phyloP scores from a whole-genome alignment of 1,140 invertebrate genomes.

The Cephus cinctus region DNA sequence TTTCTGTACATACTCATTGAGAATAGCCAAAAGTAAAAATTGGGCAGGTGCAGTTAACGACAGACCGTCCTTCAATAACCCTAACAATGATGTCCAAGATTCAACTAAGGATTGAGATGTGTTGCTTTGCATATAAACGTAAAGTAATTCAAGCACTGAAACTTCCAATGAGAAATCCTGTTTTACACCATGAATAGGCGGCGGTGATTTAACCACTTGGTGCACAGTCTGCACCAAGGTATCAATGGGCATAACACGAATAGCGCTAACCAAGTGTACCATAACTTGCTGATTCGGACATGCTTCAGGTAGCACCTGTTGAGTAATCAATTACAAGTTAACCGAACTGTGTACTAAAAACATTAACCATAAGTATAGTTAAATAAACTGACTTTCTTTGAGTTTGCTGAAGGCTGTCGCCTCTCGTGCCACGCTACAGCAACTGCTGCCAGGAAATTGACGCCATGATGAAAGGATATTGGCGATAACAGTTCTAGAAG shows the following conservation, averaged over 20 bases:
- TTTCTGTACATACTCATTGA: constrained; percentile 85
- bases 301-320: constrained; percentile 66
- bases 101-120: constrained; percentile 71
- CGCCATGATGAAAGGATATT: constrained; percentile 81
- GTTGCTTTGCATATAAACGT: constrained; percentile 73
- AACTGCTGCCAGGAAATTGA: constrained; percentile 80
- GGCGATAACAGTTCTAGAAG: constrained; percentile 85
- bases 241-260: constrained; percentile 83
- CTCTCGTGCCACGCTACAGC: constrained; percentile 89
- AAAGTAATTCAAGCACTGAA: constrained; percentile 63
- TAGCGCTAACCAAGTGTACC: constrained; percentile 77
- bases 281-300: constrained; percentile 74
- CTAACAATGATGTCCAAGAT: constrained; percentile 76
- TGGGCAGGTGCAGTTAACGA: constrained; percentile 73
- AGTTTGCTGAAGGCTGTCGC: constrained; percentile 51
- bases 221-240: constrained; percentile 83
- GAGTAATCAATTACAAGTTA: constrained; percentile 21
- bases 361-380: constrained; percentile 9
- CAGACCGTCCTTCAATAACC: constrained; percentile 77
- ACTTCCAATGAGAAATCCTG: constrained; percentile 64
- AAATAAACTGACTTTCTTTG: constrained; percentile 52
- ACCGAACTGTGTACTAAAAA: constrained; percentile 3
- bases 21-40: constrained; percentile 77
- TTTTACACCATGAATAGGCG: constrained; percentile 65
- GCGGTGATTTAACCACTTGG: constrained; percentile 78